Evolutionary conservation across 2,888 invertebrate genomes (phyloP), one percentile per base, ranked within the genome.

Genomic region (Zaprionus bogoriensis): DNA sequence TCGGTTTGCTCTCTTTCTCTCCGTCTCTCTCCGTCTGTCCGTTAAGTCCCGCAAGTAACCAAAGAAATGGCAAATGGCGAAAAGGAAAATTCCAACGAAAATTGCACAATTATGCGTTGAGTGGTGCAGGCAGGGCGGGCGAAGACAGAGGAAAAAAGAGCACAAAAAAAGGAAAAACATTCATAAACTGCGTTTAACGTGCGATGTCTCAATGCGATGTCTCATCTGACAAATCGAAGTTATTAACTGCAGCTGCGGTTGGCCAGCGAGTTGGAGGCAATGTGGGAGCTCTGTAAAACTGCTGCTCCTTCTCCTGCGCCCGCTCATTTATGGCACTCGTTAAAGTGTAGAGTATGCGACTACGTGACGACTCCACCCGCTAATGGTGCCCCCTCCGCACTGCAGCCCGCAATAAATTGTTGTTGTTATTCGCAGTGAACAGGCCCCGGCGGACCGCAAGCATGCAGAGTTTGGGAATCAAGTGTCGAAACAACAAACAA

Each of bases 231-330:
- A 67, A 79, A 79, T 86, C 87, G 67, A 67, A 70, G 74, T 77
- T 77, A 87, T 81, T 80, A 74, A 81, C 60, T 80, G 85, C 85
- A 87, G 73, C 80, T 60, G 69, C 54, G 58, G 32, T 36, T 36
- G n/a, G 17, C n/a, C 32, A 6, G 14, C 2, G n/a, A 0, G 3
- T 10, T n/a, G 28, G 3, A 1, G 27, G 5, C 9, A 39, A 60
- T 36, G 51, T 28, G 44, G 54, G 23, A 45, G 51, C 63, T 44
- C n/a, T 72, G 55, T 65, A 65, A 63, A 65, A 67, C 41, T 42
- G 27, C n/a, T n/a, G n/a, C n/a, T n/a, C 39, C 42, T 72, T 51
- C 19, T 22, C n/a, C n/a, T n/a, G n/a, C n/a, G n/a, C n/a, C 14
- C 14, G 10, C 38, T 45, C 10, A 12, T 60, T 63, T 69, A 64